Evolutionary conservation across 1,140 invertebrate genomes (phyloP), one percentile per base, ranked within the genome.

Genomic region (Chironomus tepperi): DNA sequence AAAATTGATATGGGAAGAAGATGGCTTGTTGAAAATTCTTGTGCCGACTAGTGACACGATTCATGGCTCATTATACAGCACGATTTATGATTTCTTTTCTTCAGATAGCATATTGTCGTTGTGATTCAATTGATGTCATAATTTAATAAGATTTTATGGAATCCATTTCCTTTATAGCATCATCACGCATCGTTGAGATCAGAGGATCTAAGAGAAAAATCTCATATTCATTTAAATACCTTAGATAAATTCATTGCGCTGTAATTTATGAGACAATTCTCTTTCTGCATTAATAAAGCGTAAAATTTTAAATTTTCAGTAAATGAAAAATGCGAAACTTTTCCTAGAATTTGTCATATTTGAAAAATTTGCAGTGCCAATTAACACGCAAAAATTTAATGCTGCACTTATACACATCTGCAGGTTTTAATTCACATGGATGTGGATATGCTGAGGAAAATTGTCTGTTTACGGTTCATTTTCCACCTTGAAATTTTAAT

Each of bases 1-100:
- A 70, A 70, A 70, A 19, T 18, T 19, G 65, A 21, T 21, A 70
- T 70, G 65, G 19, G 5, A 70, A 19, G 16, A 12, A 12, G 7
- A 57, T 7, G 47, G 24, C 18, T 70, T 70, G 65, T 70, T 70
- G 65, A 70, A 70, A 70, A 70, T 70, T 70, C 65, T 70, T 70
- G 3, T 70, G 65, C 65, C 19, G 65, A 18, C 7, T 9, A 18
- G 19, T 15, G 65, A 18, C 65, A 70, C 9, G 16, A 57, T 18
- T 19, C 65, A 70, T 70, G 12, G 9, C 47, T 70, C 18, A 21
- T 70, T 70, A 70, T 18, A 7, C 16, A 21, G n/a, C 65, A 21
- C 18, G 7, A 18, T 70, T 70, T 70, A 16, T 67, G 16, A 16
- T 67, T 67, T 67, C 18, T 8, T 15, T 67, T 3, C 8, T 18